Base-by-base conservation (phyloP, 92 coral and sea anemone species). In the Diadumene lineata region DNA sequence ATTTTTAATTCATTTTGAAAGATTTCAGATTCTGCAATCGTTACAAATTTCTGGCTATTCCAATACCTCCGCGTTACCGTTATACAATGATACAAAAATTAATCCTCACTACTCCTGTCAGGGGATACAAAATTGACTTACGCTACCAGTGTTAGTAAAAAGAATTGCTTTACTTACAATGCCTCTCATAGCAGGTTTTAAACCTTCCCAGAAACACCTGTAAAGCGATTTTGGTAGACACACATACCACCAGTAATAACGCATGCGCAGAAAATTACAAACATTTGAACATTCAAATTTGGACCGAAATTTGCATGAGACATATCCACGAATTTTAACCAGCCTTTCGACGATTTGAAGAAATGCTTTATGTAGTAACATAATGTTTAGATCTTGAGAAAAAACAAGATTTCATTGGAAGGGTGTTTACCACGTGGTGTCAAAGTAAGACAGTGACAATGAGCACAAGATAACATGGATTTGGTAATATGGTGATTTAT, bases 401-500 rank as follows among this genome's bases (percentile, higher is more conserved):
- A n/a, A n/a, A n/a, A n/a, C n/a, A n/a, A n/a, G n/a, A n/a, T n/a
- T n/a, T n/a, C n/a, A n/a, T n/a, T n/a, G n/a, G n/a, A n/a, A n/a
- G n/a, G n/a, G n/a, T 13, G 13, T 38, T 13, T 6, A 38, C 6
- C 48, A 38, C 48, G 48, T 38, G 48, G 48, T 38, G 6, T 38
- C 6, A 38, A 6, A 4, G 13, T 6, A 38, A 38, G 48, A 38
- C 48, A 38, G 13, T 38, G 48, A 38, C 13, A 38, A 38, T 38
- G 13, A 4, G n/a, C n/a, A n/a, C n/a, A n/a, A n/a, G n/a, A n/a
- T n/a, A n/a, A n/a, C 7, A 38, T 26, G 29, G 43, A n/a, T 23
- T 44, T 26, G 60, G n/a, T n/a, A n/a, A 19, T 34, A 87, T 87
- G 92, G 85, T 69, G 19, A 64, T 87, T 11, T 77, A 72, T 33